Percentiles rank a stretch among this genome's conserved stretches.
These are phyloP conservation scores for Psittacara wagleri DNA, from an alignment of 2,113 vertebrate species.

Conservation along the genomic window DNA sequence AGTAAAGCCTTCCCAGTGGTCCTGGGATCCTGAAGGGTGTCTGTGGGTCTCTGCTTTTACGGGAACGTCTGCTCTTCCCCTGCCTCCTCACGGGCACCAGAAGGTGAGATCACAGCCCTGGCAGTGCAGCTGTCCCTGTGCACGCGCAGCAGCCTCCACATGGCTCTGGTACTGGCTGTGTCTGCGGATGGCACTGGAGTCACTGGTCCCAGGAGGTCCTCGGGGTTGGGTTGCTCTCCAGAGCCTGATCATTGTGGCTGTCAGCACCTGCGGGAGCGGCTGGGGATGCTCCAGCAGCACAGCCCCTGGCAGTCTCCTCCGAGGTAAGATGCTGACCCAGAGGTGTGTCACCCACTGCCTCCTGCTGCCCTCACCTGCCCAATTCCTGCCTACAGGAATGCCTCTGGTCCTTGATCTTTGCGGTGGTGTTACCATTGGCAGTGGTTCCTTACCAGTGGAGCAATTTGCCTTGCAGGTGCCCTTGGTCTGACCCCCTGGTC, in stretches of 20 bases:
- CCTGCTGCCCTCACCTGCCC: neutral
- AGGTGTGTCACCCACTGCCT: neutral
- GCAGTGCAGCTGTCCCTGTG: neutral
- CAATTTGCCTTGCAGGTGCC: rapidly evolving
- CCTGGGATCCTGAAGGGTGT: rapidly evolving
- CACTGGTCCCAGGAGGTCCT: neutral
- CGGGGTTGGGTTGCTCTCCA: neutral
- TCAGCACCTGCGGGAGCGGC: neutral
- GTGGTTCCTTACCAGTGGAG: rapidly evolving
- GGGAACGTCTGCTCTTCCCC: neutral
- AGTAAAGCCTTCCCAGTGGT: neutral
- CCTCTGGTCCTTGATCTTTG: rapidly evolving
- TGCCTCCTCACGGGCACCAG: too few species aligned
- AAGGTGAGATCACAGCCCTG: neutral
- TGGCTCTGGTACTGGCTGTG: neutral
- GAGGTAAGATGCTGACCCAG: neutral
- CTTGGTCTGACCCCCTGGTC: neutral
- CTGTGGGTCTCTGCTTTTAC: neutral
- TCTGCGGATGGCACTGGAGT: neutral
- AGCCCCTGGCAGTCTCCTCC: neutral
- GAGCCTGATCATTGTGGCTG: neutral
- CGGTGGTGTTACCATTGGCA: rapidly evolving
- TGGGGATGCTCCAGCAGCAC: neutral
- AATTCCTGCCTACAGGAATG: too few species aligned
- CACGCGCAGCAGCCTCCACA: neutral